phyloP scores from a whole-genome alignment of 1,140 invertebrate genomes.

The Bombus confusus region DNA sequence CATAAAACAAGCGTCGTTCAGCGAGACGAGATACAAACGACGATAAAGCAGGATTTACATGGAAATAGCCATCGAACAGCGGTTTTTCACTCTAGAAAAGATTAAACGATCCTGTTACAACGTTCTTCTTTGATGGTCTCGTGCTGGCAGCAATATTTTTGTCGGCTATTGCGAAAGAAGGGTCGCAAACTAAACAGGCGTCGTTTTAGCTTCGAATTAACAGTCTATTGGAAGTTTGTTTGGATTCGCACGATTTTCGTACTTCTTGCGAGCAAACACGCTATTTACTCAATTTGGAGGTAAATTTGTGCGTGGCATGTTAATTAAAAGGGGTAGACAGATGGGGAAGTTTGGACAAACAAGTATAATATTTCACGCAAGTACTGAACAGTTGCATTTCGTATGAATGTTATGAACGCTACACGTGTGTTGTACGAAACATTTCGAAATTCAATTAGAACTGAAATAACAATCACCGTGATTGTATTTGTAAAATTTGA shows the following conservation, averaged over 20 bases:
- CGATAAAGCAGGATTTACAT: conserved; percentile 4
- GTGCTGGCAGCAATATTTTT: background rate
- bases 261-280: background rate
- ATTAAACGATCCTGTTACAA: background rate
- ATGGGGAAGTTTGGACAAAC: background rate
- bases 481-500: no score
- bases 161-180: background rate
- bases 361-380: background rate
- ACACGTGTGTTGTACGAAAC: no score
- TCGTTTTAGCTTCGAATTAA: background rate
- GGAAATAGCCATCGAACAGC: conserved; percentile 1
- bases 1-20: conserved; percentile 9
- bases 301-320: background rate
- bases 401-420: no score
- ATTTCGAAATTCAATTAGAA: no score
- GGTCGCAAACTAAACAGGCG: background rate
- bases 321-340: background rate
- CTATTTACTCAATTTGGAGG: background rate
- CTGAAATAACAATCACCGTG: no score
- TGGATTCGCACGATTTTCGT: background rate
- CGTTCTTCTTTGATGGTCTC: background rate
- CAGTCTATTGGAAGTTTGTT: background rate
- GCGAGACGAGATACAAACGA: no score
- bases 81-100: background rate
- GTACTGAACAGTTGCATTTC: no score